A percentile compares a stretch with the other conserved stretches of the same genome.
These are phyloP conservation scores for Petrocephalus microphthalmus DNA, from an alignment of 2,113 vertebrate genomes.

Conservation along the genomic window DNA sequence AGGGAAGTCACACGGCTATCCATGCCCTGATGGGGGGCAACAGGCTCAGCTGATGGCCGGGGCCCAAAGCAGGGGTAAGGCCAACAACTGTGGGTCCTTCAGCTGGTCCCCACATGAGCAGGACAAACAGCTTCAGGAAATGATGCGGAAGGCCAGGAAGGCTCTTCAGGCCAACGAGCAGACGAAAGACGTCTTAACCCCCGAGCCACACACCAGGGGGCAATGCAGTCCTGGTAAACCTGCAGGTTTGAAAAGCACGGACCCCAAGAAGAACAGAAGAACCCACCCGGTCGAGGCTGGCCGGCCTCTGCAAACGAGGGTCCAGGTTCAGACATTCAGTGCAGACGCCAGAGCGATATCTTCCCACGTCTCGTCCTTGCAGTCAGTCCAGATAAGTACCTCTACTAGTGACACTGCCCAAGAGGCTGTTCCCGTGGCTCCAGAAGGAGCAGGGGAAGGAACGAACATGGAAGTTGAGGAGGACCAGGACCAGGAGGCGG, in stretches of 20 bases:
- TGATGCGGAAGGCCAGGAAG: conserved; percentile 52
- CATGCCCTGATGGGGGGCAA: conserved; percentile 6
- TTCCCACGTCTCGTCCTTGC: conserved; percentile 39
- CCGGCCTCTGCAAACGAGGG: not conserved
- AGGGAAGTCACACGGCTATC: conserved; percentile 25
- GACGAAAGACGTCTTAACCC: not conserved
- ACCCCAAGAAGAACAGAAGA: conserved; percentile 36
- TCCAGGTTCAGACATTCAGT: not conserved
- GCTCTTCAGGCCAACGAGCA: conserved; percentile 36
- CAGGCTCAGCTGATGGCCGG: conserved; percentile 43
- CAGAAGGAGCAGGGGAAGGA: conserved; percentile 16
- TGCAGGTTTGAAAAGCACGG: not conserved
- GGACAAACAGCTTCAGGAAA: conserved; percentile 49
- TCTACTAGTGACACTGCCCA: conserved; percentile 42
- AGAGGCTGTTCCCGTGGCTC: not conserved
- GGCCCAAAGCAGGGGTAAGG: conserved; percentile 50
- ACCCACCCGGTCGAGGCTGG: conserved; percentile 14
- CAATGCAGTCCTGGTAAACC: not conserved
- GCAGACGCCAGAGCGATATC: conserved; percentile 15
- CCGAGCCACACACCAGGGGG: not conserved
- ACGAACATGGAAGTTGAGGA: conserved; percentile 13
- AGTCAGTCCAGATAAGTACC: conserved; percentile 60
- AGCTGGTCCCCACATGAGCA: not conserved
- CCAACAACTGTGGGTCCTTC: not conserved
- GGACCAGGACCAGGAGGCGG: not conserved